Evolutionary conservation across 2,797 vertebrate genomes (phyloP), one percentile per base, ranked within the genome.

Genomic region (Lithobates sylvaticus): DNA sequence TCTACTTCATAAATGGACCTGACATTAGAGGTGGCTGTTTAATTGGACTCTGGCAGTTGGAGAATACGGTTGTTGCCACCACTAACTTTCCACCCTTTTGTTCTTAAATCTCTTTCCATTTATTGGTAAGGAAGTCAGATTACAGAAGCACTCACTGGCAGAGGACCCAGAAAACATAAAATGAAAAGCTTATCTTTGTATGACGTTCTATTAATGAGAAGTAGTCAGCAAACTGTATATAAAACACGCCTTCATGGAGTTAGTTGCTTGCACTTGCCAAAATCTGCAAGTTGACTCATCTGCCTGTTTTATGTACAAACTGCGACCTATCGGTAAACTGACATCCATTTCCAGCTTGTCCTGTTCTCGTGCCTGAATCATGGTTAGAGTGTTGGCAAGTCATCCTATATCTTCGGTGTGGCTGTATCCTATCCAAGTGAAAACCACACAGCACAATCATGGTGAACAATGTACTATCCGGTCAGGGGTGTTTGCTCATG

Each of bases 121-220:
- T 85, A 75, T 75, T 75, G 69, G 77, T 69, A 34, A 80, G 27
- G 18, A 39, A 36, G 32, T 74, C n/a, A 13, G 23, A 18, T 78
- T 72, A 78, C 76, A 78, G 70, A 83, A 32, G 68, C 42, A 9
- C 26, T 71, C 42, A 9, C 26, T 71, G 65, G 67, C 83, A 84
- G 44, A 7, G 39, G 15, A 64, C 69, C 80, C 29, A 13, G n/a
- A 32, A 5, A 10, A 26, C 70, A 36, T 50, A 50, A 77, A 70
- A 58, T 77, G 75, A 71, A 84, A 84, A 75, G 32, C 47, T 79
- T 73, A 78, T 72, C 50, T 84, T 65, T 84, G 74, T 32, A 68
- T 18, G 50, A 54, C 7, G 18, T 54, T 74, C 44, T 23, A 23
- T 70, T 10, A 77, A 58, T 10, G 15, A 10, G 61, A 34, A 79